Evolutionary conservation across 2,888 invertebrate species (phyloP), one percentile per base, ranked within the genome.

Genomic region (Alloscopus bannaensis): DNA sequence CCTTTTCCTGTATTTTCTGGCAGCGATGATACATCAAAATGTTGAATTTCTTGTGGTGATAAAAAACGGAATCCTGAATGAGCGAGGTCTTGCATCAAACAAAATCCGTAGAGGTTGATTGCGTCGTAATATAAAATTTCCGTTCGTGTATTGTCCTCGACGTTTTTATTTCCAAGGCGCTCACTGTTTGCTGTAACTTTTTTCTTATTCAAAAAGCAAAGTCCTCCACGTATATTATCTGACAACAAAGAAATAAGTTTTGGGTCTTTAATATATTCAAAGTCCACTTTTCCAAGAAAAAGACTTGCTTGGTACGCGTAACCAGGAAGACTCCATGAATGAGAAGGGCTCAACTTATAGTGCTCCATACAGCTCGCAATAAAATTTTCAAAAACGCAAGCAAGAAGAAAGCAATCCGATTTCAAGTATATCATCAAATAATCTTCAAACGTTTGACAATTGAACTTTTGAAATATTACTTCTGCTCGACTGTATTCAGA

Each of bases 1-100:
- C 66, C 66, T 24, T 28, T 65, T 28, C 62, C 62, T 6, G 29
- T 59, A 18, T 64, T 26, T 29, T 29, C 59, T 59, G 59, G 59
- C 18, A 59, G n/a, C 28, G 4, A 4, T 16, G 18, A 45, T n/a
- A 45, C 18, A 18, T 62, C 40, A 20, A 40, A 4, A 6, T 62
- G 22, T 18, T 8, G 16, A 8, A 62, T 40, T 40, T 62, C 62
- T 22, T 62, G 22, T 20, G 36, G 22, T 11, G 3, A 40, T n/a
- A 62, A 2, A 18, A 18, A 62, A n/a, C 40, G 40, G 22, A 29
- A 62, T 2, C 11, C 8, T 20, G 20, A 20, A 22, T 62, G 40
- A 2, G 62, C 22, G 1, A 40, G 24, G 8, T 2, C 6, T n/a
- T 31, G 6, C 62, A 62, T 62, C n/a, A 62, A 62, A 36, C 20